Conservation (phyloP, 2,888 invertebrate genomes). For the Glyphotaelius pellucidus region DNA sequence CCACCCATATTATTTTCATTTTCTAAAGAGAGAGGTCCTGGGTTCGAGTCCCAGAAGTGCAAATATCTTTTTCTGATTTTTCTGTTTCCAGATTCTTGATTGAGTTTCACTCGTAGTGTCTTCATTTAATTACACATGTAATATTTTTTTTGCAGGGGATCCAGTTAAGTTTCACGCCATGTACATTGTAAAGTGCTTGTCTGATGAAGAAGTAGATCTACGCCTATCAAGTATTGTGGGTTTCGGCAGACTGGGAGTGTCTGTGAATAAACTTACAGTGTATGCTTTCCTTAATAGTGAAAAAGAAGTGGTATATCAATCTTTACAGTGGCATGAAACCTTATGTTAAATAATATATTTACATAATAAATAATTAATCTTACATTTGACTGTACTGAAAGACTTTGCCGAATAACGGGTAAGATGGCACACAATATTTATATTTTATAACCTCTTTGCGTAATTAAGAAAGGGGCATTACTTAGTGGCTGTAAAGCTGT, state of each 20-base stretch:
- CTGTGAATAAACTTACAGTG: slow-evolving; percentile 87
- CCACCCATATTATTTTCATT: too few species aligned
- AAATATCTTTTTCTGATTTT: too few species aligned
- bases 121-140: too few species aligned
- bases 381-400: not conserved
- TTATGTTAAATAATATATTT: slow-evolving; percentile 51
- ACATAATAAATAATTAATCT: not conserved
- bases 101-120: too few species aligned
- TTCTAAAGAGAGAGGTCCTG: too few species aligned
- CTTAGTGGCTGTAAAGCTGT: not conserved
- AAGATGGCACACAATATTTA: not conserved
- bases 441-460: not conserved
- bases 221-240: slow-evolving; percentile 80
- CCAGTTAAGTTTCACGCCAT: slow-evolving; percentile 88
- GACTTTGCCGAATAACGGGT: not conserved
- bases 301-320: slow-evolving; percentile 76
- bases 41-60: too few species aligned
- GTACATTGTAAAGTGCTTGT: slow-evolving; percentile 85
- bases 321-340: slow-evolving; percentile 78
- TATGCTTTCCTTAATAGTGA: slow-evolving; percentile 78
- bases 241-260: slow-evolving; percentile 84
- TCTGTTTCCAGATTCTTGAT: too few species aligned
- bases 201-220: slow-evolving; percentile 72
- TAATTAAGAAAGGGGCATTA: not conserved
- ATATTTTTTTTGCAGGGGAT: slow-evolving; percentile 80